Evolutionary conservation across 2,888 invertebrate genomes (phyloP).

Genomic region (Synergus umbraculus): DNA sequence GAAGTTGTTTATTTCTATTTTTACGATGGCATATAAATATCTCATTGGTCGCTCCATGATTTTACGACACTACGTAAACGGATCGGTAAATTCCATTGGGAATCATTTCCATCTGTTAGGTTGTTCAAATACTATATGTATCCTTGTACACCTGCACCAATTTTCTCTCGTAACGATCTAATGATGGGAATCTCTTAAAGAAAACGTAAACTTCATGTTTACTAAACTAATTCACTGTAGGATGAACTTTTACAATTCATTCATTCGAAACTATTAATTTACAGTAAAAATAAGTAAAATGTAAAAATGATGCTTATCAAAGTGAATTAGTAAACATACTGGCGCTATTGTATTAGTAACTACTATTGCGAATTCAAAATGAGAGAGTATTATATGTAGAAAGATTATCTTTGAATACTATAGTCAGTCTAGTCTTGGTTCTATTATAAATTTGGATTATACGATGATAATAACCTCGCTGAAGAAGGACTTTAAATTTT

Average conservation of each 20-base stretch:
- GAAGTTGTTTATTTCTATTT: background rate
- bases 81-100: slow-evolving; percentile 22
- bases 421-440: no score
- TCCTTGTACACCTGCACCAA: background rate
- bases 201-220: no score
- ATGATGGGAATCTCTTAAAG: background rate
- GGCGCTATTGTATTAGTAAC: no score
- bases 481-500: background rate
- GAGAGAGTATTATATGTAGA: no score
- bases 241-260: no score
- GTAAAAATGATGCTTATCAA: no score
- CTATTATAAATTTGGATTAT: background rate
- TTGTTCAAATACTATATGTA: slow-evolving; percentile 22
- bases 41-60: background rate
- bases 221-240: no score
- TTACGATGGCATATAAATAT: slow-evolving; percentile 23
- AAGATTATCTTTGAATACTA: no score
- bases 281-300: no score
- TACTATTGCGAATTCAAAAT: no score
- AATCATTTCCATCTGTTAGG: slow-evolving; percentile 8
- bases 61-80: slow-evolving; percentile 21
- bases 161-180: background rate
- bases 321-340: no score
- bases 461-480: background rate
- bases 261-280: no score